Evolutionary conservation across 2,113 vertebrate species (phyloP), one percentile per base, ranked within the genome.

Genomic region (Odontophorus gujanensis): DNA sequence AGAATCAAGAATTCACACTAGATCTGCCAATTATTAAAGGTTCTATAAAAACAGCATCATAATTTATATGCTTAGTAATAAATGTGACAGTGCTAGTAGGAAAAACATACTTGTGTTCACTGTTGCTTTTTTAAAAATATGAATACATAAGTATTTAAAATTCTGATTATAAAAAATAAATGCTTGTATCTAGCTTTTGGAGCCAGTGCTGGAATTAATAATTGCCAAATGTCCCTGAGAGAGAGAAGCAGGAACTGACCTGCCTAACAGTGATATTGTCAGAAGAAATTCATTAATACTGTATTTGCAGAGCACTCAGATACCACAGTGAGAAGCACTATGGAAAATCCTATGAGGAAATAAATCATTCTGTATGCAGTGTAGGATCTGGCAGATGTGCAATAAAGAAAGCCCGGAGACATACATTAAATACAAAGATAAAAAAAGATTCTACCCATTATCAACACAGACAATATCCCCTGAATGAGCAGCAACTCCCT

Each of bases 381-480:
- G n/a, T 47, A 66, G 67, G n/a, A 87, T 87, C 72, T 92, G 89
- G 84, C 71, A 85, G 92, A 87, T 80, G 75, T 82, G 81, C 78
- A 87, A 58, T 66, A 89, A 89, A 86, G 82, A 34, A 96, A 76
- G 84, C 67, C 74, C 77, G 38, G 71, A 89, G 87, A 69, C 74
- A 89, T 80, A 79, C 63, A 95, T 93, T 95, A 93, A 94, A 93
- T 91, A 93, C 79, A 59, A 95, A 96, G 80, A 95, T 22, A 90
- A 87, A 89, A 89, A 89, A 89, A 80, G 67, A 91, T 76, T 73
- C 48, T 76, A 69, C 58, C 43, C 71, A 87, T 94, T 95, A 89
- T 45, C 36, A 81, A 68, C 69, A 93, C 81, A 96, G 95, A 89
- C 89, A 95, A 91, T 92, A 91, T 67, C 50, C 47, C 59, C 55